These are phyloP conservation scores for Plumapathes pennacea DNA, from an alignment of 92 coral and sea anemone species.

Conservation along the genomic window DNA sequence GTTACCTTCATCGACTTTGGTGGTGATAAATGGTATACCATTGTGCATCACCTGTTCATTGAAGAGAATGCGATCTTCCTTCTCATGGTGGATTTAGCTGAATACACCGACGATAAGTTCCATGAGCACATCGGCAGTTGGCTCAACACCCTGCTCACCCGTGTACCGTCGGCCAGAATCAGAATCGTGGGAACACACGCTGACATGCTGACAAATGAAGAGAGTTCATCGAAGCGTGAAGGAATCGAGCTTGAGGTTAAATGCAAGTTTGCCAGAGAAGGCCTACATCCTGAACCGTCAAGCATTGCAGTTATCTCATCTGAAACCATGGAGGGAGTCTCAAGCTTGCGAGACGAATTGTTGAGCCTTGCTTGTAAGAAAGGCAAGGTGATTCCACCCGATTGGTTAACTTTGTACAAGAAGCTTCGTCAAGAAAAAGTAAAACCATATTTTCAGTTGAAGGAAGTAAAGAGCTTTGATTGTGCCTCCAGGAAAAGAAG, in stretches of 20 bases:
- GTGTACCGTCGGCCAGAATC: constrained; percentile 56
- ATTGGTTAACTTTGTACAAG: constrained; percentile 45
- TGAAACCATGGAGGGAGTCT: constrained; percentile 38
- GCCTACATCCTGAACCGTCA: background rate
- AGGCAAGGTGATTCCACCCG: constrained; percentile 52
- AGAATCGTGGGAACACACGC: constrained; percentile 54
- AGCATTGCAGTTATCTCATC: constrained; percentile 43
- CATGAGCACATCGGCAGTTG: constrained; percentile 51
- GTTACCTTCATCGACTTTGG: constrained; percentile 63
- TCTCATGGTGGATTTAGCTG: constrained; percentile 41
- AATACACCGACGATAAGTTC: constrained; percentile 36
- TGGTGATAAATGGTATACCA: constrained; percentile 48
- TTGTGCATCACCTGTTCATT: constrained; percentile 64
- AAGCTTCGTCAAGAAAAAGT: constrained; percentile 22
- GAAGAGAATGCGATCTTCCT: constrained; percentile 52
- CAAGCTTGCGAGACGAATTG: constrained; percentile 16
- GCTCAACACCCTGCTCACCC: constrained; percentile 46
- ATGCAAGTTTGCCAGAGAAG: background rate
- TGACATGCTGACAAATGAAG: constrained; percentile 17
- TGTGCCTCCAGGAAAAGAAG: too few species aligned
- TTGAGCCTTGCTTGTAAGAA: constrained; percentile 24
- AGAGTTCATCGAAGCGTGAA: too few species aligned
- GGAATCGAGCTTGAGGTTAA: background rate
- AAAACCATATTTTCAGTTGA: constrained; percentile 35
- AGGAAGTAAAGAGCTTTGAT: constrained; percentile 25